Conservation (phyloP, 2,888 invertebrate genomes). For the Saturnia japonica region DNA sequence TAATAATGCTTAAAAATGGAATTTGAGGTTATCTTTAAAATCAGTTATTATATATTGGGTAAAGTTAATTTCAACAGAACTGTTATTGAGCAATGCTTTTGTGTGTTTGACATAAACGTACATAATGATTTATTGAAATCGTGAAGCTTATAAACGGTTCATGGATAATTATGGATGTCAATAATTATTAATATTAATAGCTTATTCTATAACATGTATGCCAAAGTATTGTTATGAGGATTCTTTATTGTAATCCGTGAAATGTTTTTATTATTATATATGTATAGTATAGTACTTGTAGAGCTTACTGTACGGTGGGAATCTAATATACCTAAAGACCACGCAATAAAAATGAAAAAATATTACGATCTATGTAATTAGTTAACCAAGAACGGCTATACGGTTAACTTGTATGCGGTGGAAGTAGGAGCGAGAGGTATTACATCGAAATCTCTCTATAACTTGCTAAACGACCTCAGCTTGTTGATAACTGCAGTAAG, state of each 20-base stretch:
- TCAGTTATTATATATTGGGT: constrained; percentile 22
- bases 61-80: constrained; percentile 9
- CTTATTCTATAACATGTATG: neutral
- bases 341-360: too few relatives aligned
- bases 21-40: constrained; percentile 31
- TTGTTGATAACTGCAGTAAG: too few relatives aligned
- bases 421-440: too few relatives aligned
- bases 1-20: constrained; percentile 9
- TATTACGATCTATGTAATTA: too few relatives aligned
- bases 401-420: too few relatives aligned
- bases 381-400: too few relatives aligned
- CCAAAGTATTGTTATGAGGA: neutral
- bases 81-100: constrained; percentile 15
- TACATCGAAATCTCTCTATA: too few relatives aligned
- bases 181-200: constrained; percentile 2
- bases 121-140: neutral
- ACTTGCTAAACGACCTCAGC: too few relatives aligned
- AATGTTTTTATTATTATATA: neutral
- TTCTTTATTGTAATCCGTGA: neutral
- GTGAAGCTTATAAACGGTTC: neutral
- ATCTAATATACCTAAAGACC: too few relatives aligned
- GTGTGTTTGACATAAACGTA: neutral
- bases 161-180: neutral
- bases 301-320: too few relatives aligned
- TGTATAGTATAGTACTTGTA: too few relatives aligned